Evolutionary conservation across 2,797 vertebrate species (phyloP).

Genomic region (Spinus olivaceus): DNA sequence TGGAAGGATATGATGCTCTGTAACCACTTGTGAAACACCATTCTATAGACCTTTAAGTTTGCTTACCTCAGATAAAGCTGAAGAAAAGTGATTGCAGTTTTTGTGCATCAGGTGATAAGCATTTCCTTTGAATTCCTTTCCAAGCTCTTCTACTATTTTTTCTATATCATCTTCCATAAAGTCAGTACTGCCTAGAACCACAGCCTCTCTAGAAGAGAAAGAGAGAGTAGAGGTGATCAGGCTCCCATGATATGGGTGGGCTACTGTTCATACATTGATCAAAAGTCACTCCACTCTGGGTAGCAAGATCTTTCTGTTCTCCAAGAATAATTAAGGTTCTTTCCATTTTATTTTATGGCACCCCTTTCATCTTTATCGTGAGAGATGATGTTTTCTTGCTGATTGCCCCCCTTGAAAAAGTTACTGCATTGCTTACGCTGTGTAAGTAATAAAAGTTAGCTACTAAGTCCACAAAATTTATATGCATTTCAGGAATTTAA

Average conservation of each 20-base stretch:
- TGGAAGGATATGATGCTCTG: not conserved
- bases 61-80: conserved; percentile 91
- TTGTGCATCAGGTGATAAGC: conserved; percentile 99
- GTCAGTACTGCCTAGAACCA: conserved; percentile 96
- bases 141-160: conserved; percentile 96
- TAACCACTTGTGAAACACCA: not conserved
- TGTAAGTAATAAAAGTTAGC: not conserved
- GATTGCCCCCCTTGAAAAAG: not conserved
- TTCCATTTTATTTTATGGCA: not conserved
- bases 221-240: not conserved
- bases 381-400: not conserved
- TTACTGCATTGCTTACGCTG: not conserved
- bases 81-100: conserved; percentile 99
- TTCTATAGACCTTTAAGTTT: not conserved
- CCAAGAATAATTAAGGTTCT: not conserved
- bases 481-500: not conserved
- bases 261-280: not conserved
- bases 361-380: not conserved
- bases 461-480: not conserved
- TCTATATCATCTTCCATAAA: conserved; percentile 97
- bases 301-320: not conserved
- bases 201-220: conserved; percentile 86
- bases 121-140: conserved; percentile 98
- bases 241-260: not conserved
- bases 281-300: not conserved